phyloP scores from a whole-genome alignment of 2,113 vertebrate genomes.

The Amia ocellicauda region DNA sequence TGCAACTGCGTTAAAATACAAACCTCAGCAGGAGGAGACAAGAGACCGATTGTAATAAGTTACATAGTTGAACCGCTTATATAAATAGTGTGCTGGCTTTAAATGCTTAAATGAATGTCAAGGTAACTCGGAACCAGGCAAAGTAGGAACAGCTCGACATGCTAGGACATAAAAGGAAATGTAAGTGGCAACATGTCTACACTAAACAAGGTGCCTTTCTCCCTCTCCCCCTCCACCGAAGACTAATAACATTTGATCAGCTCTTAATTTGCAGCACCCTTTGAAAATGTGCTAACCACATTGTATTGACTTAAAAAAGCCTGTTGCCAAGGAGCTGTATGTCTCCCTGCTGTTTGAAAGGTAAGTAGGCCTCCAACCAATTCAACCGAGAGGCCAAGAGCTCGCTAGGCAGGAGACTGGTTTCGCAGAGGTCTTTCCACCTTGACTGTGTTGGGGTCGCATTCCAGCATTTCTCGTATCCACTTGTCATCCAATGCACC shows the following conservation, averaged over 20 bases:
- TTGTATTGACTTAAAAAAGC: neutral
- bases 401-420: conserved; percentile 2
- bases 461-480: conserved; percentile 68
- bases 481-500: conserved; percentile 61
- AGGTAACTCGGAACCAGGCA: no score
- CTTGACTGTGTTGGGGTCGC: conserved; percentile 60
- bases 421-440: conserved; percentile 45
- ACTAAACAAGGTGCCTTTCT: neutral
- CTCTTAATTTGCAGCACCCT: neutral
- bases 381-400: neutral
- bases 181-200: no score
- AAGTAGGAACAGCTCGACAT: no score
- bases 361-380: neutral
- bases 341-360: neutral
- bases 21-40: no score
- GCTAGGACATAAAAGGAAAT: no score
- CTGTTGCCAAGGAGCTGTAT: conserved; percentile 1
- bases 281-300: neutral
- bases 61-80: no score
- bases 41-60: no score
- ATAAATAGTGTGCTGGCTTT: no score
- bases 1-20: no score
- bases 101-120: no score
- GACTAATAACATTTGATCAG: neutral
- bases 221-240: neutral